Base-by-base conservation (phyloP, 1,140 invertebrate genomes). In the Nephila pilipes region DNA sequence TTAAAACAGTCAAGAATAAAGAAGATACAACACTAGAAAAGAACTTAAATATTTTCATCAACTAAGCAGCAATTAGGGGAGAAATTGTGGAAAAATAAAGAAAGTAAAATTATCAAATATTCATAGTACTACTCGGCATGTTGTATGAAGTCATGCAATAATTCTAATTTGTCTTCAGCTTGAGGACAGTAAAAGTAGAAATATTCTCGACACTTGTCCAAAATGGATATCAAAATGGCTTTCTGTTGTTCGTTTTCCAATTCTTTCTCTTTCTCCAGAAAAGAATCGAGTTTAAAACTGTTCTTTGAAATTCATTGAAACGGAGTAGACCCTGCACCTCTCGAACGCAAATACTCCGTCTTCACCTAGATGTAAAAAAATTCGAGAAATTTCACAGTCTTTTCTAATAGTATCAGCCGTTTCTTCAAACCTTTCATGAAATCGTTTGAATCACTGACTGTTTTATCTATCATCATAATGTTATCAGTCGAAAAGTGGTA, bases 31-130 rank as follows among this genome's bases (percentile, higher is more conserved):
- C 38, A n/a, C 29, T 22, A 14, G n/a, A 32, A 69, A 38, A 69
- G 25, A 69, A 16, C n/a, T 38, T 1, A n/a, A 46, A 69, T 88
- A 14, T 46, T 12, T 55, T 46, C 38, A 69, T n/a, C 46, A 18
- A 69, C 36, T 36, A 88, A 46, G 1, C 10, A 18, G 46, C n/a
- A 46, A 3, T 69, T 1, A 12, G 87, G 25, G 20, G 32, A 18
- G 4, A 88, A 69, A 20, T 69, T 88, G 36, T 88, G 29, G 16
- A 88, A 88, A 88, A 88, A 88, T 54, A 88, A 18, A 14, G 69
- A 12, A 88, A 69, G 36, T 75, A 20, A 69, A 88, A 65, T 54
- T 25, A 25, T 88, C 12, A 88, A n/a, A 63, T 65, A 29, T 38
- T 88, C 60, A 55, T 88, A 69, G 29, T 88, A 88, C n/a, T n/a